Conservation (phyloP, 2,888 invertebrate species). For the Patella caerulea region DNA sequence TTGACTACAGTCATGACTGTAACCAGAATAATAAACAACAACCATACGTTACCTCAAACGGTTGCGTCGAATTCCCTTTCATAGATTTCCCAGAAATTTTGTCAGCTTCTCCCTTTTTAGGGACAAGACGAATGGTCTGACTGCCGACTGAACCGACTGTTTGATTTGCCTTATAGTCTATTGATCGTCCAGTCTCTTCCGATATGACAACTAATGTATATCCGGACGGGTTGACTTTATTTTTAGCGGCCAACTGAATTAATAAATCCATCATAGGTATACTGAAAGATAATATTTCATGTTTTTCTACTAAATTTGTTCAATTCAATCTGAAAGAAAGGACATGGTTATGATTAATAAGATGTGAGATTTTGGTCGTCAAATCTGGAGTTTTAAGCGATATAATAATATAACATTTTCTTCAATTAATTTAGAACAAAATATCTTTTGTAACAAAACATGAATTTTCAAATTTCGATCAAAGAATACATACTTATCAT, state of each 20-base stretch:
- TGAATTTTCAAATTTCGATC: too few relatives aligned
- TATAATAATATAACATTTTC: too few relatives aligned
- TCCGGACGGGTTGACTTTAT: conserved; percentile 79
- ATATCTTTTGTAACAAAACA: too few relatives aligned
- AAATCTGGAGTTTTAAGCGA: too few relatives aligned
- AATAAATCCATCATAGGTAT: conserved; percentile 85
- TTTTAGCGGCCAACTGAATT: conserved; percentile 80
- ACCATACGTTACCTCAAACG: conserved; percentile 75
- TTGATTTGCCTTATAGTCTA: conserved; percentile 82
- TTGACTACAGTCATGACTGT: too few relatives aligned
- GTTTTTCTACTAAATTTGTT: too few relatives aligned
- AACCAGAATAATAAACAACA: neutral
- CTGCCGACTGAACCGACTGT: conserved; percentile 77
- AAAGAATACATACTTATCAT: too few relatives aligned
- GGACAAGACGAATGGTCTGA: conserved; percentile 73
- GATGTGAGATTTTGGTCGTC: too few relatives aligned
- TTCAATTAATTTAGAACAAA: too few relatives aligned
- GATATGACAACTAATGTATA: conserved; percentile 78
- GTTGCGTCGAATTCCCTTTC: conserved; percentile 72
- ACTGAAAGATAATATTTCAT: conserved; percentile 72
- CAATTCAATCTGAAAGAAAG: too few relatives aligned
- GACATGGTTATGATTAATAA: too few relatives aligned
- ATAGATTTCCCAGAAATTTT: conserved; percentile 53
- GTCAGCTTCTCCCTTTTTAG: conserved; percentile 68
- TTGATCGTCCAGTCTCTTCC: conserved; percentile 74